Base-by-base conservation (phyloP, 2,888 invertebrate genomes). In the Pheosia tremula region DNA sequence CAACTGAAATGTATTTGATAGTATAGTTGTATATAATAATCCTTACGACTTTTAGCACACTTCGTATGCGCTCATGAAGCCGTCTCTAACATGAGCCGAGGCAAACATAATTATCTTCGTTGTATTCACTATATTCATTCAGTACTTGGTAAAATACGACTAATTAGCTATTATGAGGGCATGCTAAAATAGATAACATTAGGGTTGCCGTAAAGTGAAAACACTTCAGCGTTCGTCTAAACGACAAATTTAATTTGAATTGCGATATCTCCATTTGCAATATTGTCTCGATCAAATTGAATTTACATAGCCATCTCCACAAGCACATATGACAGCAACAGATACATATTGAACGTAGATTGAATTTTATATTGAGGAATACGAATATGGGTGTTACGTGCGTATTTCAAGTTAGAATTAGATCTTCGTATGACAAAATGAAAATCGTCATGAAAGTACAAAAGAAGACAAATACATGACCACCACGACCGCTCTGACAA, bases 21-120 rank as follows among this genome's bases (percentile, higher is more conserved):
- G 24, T 24, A 24, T 24, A 24, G 24, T 24, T 24, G 24, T 24
- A 24, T 24, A 24, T 24, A 1, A 2, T 24, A 24, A 24, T 24
- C 24, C 24, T 1, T 2, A 24, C 24, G 62, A 60, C 57, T 63
- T 52, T 45, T 67, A 65, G 56, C 59, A 59, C 38, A 62, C 60
- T 52, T 38, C 59, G 58, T 62, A 49, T 69, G 76, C 77, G 73
- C 79, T 76, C 77, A 79, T 73, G 73, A 80, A 75, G 60, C 68
- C 65, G 74, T 71, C 70, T 75, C 70, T 63, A 62, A 78, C 78
- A 77, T 71, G 70, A 76, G 69, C 67, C 69, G 64, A 64, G 64
- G 73, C 75, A 83, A 82, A 83, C 83, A 80, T 83, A 84, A 86
- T 85, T 82, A 84, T 71, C 74, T 71, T 75, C 71, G 64, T 78